A percentile compares a stretch with the other conserved stretches of the same genome.
phyloP scores from a whole-genome alignment of 2,888 invertebrate species.

The Meteorus cinctellus region DNA sequence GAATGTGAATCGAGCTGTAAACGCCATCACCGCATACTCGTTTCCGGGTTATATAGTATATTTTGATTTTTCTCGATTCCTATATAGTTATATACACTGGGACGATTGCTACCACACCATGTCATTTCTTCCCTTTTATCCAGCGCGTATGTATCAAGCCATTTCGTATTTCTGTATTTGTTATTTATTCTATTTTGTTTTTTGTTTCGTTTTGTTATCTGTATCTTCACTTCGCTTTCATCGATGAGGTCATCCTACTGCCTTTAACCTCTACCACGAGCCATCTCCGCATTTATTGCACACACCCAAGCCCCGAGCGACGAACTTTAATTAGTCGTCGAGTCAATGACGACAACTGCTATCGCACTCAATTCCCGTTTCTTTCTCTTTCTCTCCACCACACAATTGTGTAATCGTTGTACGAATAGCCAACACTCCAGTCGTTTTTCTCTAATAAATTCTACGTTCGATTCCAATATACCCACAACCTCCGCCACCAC shows the following conservation, averaged over 20 bases:
- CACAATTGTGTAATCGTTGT: constrained; percentile 11
- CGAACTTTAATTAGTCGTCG: constrained; percentile 58
- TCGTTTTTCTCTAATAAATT: constrained; percentile 42
- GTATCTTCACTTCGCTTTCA: constrained; percentile 39
- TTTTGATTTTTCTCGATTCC: constrained; percentile 49
- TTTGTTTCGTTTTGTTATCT: constrained; percentile 6
- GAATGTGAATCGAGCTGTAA: constrained; percentile 51
- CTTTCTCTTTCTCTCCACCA: constrained; percentile 18
- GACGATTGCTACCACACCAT: constrained; percentile 9
- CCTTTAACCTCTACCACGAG: constrained; percentile 1
- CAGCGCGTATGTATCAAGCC: constrained; percentile 3
- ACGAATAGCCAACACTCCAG: constrained; percentile 1
- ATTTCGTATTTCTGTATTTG: constrained; percentile 11
- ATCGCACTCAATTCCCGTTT: constrained; percentile 22
- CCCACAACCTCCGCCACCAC: not conserved
- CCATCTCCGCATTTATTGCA: constrained; percentile 37
- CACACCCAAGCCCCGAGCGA: constrained; percentile 48
- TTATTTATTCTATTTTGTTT: constrained; percentile 21
- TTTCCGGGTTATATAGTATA: constrained; percentile 36
- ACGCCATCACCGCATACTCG: constrained; percentile 41
- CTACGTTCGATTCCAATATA: constrained; percentile 33
- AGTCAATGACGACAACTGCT: constrained; percentile 47
- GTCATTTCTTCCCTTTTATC: constrained; percentile 31
- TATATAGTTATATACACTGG: not conserved
- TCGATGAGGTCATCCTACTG: constrained; percentile 10